Evolutionary conservation across 2,888 invertebrate genomes (phyloP).

Genomic region (Hylaea fasciaria): DNA sequence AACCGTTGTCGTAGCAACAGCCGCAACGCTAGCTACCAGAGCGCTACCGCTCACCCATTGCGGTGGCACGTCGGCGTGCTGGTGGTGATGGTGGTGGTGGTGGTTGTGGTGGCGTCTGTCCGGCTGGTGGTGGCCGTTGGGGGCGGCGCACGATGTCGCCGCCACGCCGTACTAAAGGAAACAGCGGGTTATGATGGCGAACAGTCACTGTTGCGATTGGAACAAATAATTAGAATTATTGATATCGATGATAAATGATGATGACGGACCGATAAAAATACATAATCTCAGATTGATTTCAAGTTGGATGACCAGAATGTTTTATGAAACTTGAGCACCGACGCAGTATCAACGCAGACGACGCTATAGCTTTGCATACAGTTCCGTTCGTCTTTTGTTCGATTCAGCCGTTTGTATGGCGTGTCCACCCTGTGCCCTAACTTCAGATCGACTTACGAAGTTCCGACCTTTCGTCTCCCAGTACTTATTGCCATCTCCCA

Average conservation of each 20-base stretch:
- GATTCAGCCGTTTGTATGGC: too few relatives aligned
- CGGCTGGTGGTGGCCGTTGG: conserved; percentile 79
- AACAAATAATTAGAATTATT: too few relatives aligned
- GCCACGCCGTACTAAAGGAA: conserved; percentile 80
- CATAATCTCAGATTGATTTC: too few relatives aligned
- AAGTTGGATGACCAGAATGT: too few relatives aligned
- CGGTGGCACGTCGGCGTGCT: conserved; percentile 81
- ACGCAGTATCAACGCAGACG: too few relatives aligned
- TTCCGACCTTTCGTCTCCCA: conserved; percentile 1
- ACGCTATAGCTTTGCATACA: too few relatives aligned
- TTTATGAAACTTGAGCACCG: too few relatives aligned
- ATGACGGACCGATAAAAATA: too few relatives aligned
- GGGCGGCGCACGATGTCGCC: conserved; percentile 80
- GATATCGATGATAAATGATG: too few relatives aligned
- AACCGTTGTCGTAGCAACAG: conserved; percentile 9
- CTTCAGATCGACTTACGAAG: neutral
- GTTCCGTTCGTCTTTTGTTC: too few relatives aligned
- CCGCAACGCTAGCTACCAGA: conserved; percentile 20
- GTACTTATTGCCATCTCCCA: conserved; percentile 20
- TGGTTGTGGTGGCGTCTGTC: conserved; percentile 73
- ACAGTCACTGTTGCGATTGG: neutral
- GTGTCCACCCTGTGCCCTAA: too few relatives aligned
- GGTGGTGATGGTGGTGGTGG: conserved; percentile 75
- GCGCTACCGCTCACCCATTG: conserved; percentile 69
- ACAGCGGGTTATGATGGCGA: conserved; percentile 24